Conservation (phyloP, 2,888 invertebrate genomes). For the Eurytoma californica region DNA sequence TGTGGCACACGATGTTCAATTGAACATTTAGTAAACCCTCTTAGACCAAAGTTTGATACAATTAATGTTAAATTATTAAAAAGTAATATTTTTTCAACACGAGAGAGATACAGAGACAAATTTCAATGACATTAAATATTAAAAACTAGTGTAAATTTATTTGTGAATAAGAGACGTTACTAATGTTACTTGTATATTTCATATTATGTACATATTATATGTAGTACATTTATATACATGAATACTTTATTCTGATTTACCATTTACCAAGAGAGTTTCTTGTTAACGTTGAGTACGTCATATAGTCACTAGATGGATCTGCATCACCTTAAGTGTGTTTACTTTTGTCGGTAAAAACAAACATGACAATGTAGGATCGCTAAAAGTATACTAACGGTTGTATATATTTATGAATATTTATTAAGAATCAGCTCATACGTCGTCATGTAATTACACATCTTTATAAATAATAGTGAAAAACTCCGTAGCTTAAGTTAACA, state of each 20-base stretch:
- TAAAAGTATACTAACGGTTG: not conserved
- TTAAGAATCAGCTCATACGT: not conserved
- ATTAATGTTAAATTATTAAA: conserved; percentile 1
- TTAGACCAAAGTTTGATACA: conserved; percentile 39
- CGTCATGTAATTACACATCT: no score
- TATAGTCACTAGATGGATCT: not conserved
- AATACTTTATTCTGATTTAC: no score
- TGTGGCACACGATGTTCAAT: conserved; percentile 56
- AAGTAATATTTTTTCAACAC: conserved; percentile 3
- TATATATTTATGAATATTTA: not conserved
- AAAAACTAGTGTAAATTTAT: not conserved
- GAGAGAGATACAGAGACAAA: conserved; percentile 38
- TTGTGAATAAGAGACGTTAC: no score
- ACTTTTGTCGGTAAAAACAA: conserved; percentile 4
- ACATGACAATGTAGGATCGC: not conserved
- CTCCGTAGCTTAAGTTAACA: no score
- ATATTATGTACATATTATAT: no score
- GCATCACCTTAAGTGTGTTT: no score
- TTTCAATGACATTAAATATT: conserved; percentile 9
- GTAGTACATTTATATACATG: no score
- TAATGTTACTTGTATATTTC: no score
- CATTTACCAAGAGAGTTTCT: conserved; percentile 8
- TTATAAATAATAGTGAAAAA: no score
- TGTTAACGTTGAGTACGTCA: not conserved
- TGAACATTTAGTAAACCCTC: conserved; percentile 9